Percentiles rank a stretch among this genome's conserved stretches.
Conservation (phyloP, 2,888 invertebrate species). For the Macrosiphum euphorbiae region DNA sequence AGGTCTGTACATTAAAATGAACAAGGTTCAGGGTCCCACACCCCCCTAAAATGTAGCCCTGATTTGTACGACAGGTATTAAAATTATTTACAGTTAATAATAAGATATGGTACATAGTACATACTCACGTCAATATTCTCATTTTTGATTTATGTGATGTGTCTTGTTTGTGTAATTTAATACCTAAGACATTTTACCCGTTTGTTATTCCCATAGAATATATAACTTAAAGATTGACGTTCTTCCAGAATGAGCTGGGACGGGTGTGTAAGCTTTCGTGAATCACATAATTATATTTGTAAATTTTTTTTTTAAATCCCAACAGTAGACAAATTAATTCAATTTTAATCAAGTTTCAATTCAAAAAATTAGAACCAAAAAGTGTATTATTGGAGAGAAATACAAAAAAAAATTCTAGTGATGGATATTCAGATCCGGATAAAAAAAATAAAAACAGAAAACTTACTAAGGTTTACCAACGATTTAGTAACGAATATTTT, state of each 20-base stretch:
- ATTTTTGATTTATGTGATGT: not conserved
- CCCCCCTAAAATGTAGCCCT: not conserved
- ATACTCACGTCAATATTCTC: not conserved
- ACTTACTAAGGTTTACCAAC: not conserved
- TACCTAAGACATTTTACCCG: not conserved
- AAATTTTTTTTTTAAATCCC: not conserved
- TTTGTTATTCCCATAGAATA: not conserved
- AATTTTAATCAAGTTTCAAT: not conserved
- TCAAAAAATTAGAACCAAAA: not conserved
- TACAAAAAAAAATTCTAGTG: not conserved
- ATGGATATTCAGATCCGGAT: not conserved
- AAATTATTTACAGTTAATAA: not conserved
- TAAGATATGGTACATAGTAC: not conserved
- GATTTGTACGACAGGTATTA: not conserved
- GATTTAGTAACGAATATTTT: not conserved
- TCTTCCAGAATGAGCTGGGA: not conserved
- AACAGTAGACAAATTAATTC: not conserved
- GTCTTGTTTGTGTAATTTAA: not conserved
- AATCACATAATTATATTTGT: not conserved
- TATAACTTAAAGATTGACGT: not conserved
- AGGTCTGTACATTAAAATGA: not conserved
- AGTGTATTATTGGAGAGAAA: not conserved
- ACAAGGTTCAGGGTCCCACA: not conserved
- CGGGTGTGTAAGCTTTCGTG: not conserved
- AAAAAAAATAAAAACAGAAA: not conserved